Evolutionary conservation across 2,113 vertebrate species (phyloP), one percentile per base, ranked within the genome.

Genomic region (Hucho hucho): DNA sequence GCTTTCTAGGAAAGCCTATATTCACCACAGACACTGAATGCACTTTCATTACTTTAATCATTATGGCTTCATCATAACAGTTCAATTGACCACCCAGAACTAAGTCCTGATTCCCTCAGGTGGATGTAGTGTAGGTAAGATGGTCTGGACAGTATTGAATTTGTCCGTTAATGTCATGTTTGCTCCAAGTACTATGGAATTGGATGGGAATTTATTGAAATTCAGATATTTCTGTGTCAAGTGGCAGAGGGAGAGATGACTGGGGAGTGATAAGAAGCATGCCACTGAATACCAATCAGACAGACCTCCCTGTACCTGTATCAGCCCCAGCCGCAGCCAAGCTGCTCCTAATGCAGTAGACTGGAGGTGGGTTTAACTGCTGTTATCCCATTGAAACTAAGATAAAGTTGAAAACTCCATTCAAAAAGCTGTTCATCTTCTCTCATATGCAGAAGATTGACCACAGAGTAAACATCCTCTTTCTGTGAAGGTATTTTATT

Each of bases 271-370:
- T 77, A 70, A 70, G 53, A 22, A 66, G 26, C 61, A 66, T 75
- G 69, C 61, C 13, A 71, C n/a, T 69, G 61, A 75, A 80, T 81
- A 78, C 68, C 49, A 83, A 79, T 81, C 29, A 69, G 64, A 25
- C 56, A 72, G 13, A 29, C 16, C 64, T 75, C 26, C 6, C 24
- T 65, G 7, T 3, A 5, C 3, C 12, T 64, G 12, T 18, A 11
- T 16, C 14, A 26, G 32, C 46, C 63, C 46, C 59, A 22, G 46
- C 25, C 14, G 1, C 72, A 28, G 24, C 16, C 65, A 20, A 29
- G 28, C 64, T 29, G 22, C 61, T 22, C 61, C 2, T 11, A 63
- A n/a, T 25, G n/a, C 61, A 63, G 20, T 63, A n/a, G 37, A 11
- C 37, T 43, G 37, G 61, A 1, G 37, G 9, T 43, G 22, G 22